Evolutionary conservation across 2,113 vertebrate species (phyloP), one percentile per base, ranked within the genome.

Genomic region (Callionymus lyra): DNA sequence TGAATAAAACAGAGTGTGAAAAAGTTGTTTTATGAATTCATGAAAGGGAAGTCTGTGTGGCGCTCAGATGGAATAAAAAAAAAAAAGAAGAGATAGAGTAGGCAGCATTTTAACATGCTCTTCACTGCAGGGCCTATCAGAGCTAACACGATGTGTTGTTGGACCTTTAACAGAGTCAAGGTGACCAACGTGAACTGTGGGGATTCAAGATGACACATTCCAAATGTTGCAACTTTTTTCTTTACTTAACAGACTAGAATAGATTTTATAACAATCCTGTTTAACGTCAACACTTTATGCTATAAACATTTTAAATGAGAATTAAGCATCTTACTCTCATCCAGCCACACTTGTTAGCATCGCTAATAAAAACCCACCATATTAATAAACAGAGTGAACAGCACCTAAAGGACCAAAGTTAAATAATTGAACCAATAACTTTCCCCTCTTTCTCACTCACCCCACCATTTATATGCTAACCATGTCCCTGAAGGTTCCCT

Each of bases 401-500:
- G 53, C 71, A 71, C 40, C 59, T 45, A 13, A 34, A 69, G 50
- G 63, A 59, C 18, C 38, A 53, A 38, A 60, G 61, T 65, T 61
- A 64, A 76, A 69, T 70, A 68, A 79, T 63, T 64, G 56, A 41
- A 68, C 65, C 50, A 54, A 72, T 76, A 79, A 67, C 59, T 68
- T 79, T 47, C 61, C 40, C 58, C 49, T 41, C 16, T 19, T 4
- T 17, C 17, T 54, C 6, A 50, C 39, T 59, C 47, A 31, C 31
- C 31, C 6, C 15, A 56, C 53, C 53, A 68, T 78, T 73, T 75
- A 70, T 69, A 76, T 72, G 73, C 68, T 59, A 60, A 68, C 60
- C 58, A 44, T 68, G 57, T 55, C 60, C 68, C 56, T 0, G 1
- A 62, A 64, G 51, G 63, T 50, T 52, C 41, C 49, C 45, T 70